A percentile compares a stretch with the other conserved stretches of the same genome.
Evolutionary conservation across 2,113 vertebrate species (phyloP).

Genomic region (Melanotaenia duboulayi): DNA sequence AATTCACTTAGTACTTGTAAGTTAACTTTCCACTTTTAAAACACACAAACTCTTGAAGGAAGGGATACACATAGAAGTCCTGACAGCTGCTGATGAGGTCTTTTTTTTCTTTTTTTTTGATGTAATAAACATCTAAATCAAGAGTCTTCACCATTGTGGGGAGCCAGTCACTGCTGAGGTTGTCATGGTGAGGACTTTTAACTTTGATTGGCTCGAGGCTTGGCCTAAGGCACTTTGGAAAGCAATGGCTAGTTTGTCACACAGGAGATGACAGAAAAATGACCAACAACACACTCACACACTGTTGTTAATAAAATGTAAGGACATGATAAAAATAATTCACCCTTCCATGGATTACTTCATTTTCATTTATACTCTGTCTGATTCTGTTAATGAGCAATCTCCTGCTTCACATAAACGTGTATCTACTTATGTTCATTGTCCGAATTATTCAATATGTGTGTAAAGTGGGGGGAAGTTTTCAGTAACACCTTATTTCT

Average conservation of each 20-base stretch:
- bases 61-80: background rate
- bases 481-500: background rate
- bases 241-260: conserved; percentile 44
- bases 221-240: conserved; percentile 54
- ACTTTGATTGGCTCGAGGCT: conserved; percentile 66
- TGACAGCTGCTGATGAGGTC: conserved; percentile 32
- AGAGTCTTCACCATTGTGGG: conserved; percentile 25
- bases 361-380: no score
- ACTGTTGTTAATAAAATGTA: background rate
- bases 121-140: conserved; percentile 35
- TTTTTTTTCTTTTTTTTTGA: background rate
- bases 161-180: conserved; percentile 34
- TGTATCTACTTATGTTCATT: background rate
- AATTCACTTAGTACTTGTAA: conserved; percentile 25
- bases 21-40: conserved; percentile 7
- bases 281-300: conserved; percentile 26
- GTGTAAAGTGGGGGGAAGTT: background rate
- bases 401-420: background rate
- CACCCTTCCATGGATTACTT: background rate
- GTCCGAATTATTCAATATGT: background rate
- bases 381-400: no score
- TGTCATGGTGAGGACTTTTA: conserved; percentile 68
- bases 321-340: background rate
- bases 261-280: conserved; percentile 39
- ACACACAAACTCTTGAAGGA: background rate